Percentiles rank a stretch among this genome's conserved stretches.
Conservation (phyloP, 2,888 invertebrate species). For the Epistrophe eligans region DNA sequence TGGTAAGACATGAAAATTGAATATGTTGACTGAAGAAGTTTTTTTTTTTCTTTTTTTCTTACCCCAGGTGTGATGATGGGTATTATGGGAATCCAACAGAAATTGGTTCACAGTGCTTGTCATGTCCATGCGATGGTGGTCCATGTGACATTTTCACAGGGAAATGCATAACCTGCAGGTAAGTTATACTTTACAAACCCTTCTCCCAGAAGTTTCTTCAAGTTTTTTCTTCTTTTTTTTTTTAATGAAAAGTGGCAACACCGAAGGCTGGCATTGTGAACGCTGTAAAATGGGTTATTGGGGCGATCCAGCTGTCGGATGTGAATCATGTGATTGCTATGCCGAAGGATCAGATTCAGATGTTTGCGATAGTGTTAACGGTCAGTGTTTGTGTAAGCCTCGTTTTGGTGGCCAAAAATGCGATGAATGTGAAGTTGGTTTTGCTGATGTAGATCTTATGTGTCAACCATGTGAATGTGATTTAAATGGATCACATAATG, state of each 20-base stretch:
- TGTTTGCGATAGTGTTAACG: constrained; percentile 89
- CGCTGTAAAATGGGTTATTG: constrained; percentile 88
- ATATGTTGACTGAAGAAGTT: background rate
- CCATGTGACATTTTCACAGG: constrained; percentile 94
- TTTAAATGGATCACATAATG: constrained; percentile 86
- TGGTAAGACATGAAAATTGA: background rate
- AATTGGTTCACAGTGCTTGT: constrained; percentile 89
- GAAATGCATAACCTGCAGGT: constrained; percentile 91
- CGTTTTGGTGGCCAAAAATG: constrained; percentile 90
- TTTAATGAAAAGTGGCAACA: constrained; percentile 83
- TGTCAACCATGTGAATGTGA: constrained; percentile 93
- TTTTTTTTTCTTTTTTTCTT: background rate
- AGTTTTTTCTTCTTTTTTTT: background rate
- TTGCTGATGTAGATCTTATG: constrained; percentile 90
- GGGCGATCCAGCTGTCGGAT: constrained; percentile 87
- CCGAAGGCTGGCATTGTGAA: constrained; percentile 89
- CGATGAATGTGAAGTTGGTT: constrained; percentile 87
- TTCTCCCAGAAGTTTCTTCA: background rate
- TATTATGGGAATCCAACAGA: constrained; percentile 92
- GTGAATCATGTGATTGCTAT: constrained; percentile 91
- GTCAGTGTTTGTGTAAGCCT: constrained; percentile 90
- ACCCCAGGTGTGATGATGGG: constrained; percentile 90
- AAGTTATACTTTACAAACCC: constrained; percentile 63
- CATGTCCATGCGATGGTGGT: constrained; percentile 94
- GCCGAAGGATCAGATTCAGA: constrained; percentile 88